Base-by-base conservation (phyloP, 2,797 vertebrate genomes). In the Sebastes nivosus region DNA sequence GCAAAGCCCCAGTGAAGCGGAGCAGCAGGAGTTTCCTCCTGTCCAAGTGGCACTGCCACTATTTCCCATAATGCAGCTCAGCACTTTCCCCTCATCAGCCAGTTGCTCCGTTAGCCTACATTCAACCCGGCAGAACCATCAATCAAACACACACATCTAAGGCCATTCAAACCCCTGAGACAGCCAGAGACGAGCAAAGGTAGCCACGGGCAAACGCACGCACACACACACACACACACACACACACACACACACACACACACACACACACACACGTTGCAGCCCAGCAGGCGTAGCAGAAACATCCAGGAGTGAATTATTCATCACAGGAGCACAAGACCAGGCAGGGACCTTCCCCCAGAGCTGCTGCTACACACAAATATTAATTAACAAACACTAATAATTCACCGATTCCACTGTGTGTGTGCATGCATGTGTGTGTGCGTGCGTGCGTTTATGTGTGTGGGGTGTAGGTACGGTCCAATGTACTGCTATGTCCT, bases 351-450 rank as follows among this genome's bases (percentile, higher is more conserved):
- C 76, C 72, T 76, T 80, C 78, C 77, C 88, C 65, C 75, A 75
- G 68, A 70, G 85, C 79, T 68, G 65, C 67, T 58, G 73, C 73
- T 80, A 55, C 67, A 68, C 64, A 75, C 78, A 75, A 57, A 90
- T 83, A 83, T 90, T 80, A 83, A 93, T 92, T 89, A 89, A 85
- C 83, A 83, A 91, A 90, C 85, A 85, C 80, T 81, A 87, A 88
- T 89, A 88, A 80, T 83, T 87, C 69, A 89, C 81, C 55, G 42
- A 58, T 83, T 78, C 22, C 46, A 57, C 72, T 46, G 16, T n/a
- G 58, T 71, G 65, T 55, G 60, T 63, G 54, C 60, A 54, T 75
- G 67, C 54, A 58, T 59, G 61, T 42, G 72, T 58, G 22, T 60
- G 67, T 63, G 50, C 18, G 38, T 36, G 34, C 65, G 54, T 34